Percentiles rank a stretch among this genome's conserved stretches.
phyloP scores from a whole-genome alignment of 2,888 invertebrate species.

The Xanthia icteritia region DNA sequence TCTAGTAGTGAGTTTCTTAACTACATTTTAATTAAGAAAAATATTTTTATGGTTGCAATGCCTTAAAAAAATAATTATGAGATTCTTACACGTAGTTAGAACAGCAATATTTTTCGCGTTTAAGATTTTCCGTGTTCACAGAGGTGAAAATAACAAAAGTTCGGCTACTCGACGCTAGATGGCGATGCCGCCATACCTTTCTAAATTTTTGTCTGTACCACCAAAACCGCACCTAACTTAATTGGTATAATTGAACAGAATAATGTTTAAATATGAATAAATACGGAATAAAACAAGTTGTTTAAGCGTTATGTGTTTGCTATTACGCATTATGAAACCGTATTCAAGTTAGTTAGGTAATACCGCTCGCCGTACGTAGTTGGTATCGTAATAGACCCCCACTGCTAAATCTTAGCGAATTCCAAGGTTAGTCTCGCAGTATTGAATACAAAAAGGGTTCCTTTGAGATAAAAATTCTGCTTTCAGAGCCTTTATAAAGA shows the following conservation, averaged over 20 bases:
- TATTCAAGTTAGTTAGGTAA: conserved; percentile 66
- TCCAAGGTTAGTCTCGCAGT: conserved; percentile 63
- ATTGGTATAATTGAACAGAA: conserved; percentile 45
- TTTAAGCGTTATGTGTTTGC: conserved; percentile 56
- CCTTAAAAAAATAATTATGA: not conserved
- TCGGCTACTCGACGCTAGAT: conserved; percentile 75
- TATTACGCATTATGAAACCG: conserved; percentile 66
- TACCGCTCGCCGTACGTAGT: conserved; percentile 41
- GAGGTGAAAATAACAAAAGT: conserved; percentile 6
- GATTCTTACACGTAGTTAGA: not conserved
- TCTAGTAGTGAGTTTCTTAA: conserved; percentile 71
- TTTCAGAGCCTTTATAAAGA: conserved; percentile 41
- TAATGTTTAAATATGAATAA: conserved; percentile 58
- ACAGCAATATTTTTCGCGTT: not conserved
- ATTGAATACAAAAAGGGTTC: conserved; percentile 63
- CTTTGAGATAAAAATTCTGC: conserved; percentile 59
- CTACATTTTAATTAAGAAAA: conserved; percentile 39
- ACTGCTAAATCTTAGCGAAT: conserved; percentile 52
- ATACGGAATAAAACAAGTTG: conserved; percentile 63
- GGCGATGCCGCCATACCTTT: conserved; percentile 61
- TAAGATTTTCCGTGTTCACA: not conserved
- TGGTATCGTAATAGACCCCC: conserved; percentile 58
- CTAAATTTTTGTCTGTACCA: conserved; percentile 1
- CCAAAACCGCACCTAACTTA: conserved; percentile 40
- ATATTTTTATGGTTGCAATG: not conserved